Conservation (phyloP, 2,888 invertebrate species). For the Pemphredon lugubris region DNA sequence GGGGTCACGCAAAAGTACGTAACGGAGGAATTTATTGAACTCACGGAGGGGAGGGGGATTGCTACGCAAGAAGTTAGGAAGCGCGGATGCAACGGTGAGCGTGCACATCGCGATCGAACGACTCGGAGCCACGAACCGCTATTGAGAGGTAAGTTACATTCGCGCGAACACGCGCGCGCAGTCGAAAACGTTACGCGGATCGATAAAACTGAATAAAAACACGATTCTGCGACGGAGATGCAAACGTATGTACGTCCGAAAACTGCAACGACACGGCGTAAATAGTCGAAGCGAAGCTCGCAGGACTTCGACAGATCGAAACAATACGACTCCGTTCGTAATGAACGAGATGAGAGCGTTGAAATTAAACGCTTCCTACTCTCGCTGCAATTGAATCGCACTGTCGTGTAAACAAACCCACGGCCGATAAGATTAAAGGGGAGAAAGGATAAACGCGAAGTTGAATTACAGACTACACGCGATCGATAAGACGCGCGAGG, state of each 20-base stretch:
- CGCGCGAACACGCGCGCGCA: slow-evolving; percentile 13
- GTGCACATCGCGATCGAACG: slow-evolving; percentile 24
- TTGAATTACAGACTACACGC: background rate
- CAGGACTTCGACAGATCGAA: too few relatives aligned
- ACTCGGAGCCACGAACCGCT: slow-evolving; percentile 15
- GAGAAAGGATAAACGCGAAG: background rate
- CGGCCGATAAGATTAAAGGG: background rate
- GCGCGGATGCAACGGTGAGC: slow-evolving; percentile 10
- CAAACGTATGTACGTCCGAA: too few relatives aligned
- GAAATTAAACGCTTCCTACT: too few relatives aligned
- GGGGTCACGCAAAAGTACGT: slow-evolving; percentile 1
- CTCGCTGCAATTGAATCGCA: too few relatives aligned
- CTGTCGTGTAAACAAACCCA: too few relatives aligned
- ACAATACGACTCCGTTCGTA: too few relatives aligned
- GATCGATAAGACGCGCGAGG: slow-evolving; percentile 5
- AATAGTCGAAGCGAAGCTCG: too few relatives aligned
- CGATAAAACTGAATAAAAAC: background rate
- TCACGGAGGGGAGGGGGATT: slow-evolving; percentile 18
- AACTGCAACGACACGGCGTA: too few relatives aligned
- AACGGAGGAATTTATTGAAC: slow-evolving; percentile 30
- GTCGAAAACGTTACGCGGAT: slow-evolving; percentile 27
- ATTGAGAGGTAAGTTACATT: slow-evolving; percentile 22
- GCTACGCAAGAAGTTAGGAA: slow-evolving; percentile 33
- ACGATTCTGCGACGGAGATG: too few relatives aligned
- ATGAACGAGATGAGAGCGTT: too few relatives aligned